Evolutionary conservation across 1,140 invertebrate genomes (phyloP).

Genomic region (Saccostrea glomerata): DNA sequence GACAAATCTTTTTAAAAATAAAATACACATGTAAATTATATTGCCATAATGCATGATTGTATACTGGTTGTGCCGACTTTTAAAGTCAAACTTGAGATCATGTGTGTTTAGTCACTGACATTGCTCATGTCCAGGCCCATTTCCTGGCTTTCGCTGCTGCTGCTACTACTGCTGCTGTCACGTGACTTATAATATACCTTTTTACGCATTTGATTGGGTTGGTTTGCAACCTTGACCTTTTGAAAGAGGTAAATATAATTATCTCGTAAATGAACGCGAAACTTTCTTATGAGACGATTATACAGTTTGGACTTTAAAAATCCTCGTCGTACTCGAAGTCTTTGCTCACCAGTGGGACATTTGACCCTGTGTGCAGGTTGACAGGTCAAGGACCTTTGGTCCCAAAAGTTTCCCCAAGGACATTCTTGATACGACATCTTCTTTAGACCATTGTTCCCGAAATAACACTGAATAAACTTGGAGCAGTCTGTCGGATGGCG

Average conservation of each 20-base stretch:
- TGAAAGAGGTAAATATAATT: constrained; percentile 27
- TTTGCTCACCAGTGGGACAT: constrained; percentile 53
- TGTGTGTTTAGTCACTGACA: background rate
- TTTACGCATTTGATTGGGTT: background rate
- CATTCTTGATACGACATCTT: constrained; percentile 51
- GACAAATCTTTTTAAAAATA: background rate
- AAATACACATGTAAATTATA: background rate
- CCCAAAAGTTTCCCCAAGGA: constrained; percentile 59
- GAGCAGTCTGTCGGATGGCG: constrained; percentile 57
- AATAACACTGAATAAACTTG: constrained; percentile 61
- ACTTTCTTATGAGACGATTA: background rate
- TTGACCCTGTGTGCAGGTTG: constrained; percentile 51
- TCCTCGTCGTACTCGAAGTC: constrained; percentile 8
- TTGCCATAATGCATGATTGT: background rate
- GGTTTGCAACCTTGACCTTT: constrained; percentile 3
- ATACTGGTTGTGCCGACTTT: background rate
- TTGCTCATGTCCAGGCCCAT: background rate
- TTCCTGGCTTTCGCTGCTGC: constrained; percentile 23
- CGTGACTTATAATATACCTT: background rate
- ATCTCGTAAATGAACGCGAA: constrained; percentile 1
- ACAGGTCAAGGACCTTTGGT: constrained; percentile 52
- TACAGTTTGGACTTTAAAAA: background rate
- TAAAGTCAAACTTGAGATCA: background rate
- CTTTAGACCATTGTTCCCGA: constrained; percentile 42
- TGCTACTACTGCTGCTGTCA: background rate